Conservation (phyloP, 1,140 invertebrate species). For the Conus betulinus region DNA sequence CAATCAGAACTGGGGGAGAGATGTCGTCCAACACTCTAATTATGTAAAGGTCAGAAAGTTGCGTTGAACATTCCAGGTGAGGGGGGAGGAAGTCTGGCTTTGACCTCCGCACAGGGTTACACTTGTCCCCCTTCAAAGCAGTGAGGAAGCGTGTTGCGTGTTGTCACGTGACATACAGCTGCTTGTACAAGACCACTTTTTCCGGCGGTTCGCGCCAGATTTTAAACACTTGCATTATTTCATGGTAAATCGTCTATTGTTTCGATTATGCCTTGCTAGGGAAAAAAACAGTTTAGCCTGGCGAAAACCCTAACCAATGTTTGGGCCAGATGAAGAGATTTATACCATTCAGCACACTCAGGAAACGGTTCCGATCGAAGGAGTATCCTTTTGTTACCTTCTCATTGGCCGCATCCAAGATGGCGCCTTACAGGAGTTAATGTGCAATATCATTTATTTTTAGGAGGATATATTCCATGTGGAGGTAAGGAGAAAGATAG, state of each 20-base stretch:
- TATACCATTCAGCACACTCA: conserved; percentile 71
- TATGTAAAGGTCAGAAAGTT: too few species aligned
- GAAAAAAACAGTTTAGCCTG: conserved; percentile 63
- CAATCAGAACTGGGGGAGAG: too few species aligned
- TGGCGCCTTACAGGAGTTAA: conserved; percentile 65
- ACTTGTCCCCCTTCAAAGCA: neutral
- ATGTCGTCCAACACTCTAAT: too few species aligned
- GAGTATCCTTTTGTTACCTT: conserved; percentile 71
- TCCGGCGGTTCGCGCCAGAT: conserved; percentile 69
- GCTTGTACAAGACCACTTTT: conserved; percentile 41
- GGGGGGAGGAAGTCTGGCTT: too few species aligned
- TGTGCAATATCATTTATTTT: conserved; percentile 29
- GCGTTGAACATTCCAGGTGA: too few species aligned
- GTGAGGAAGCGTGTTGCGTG: neutral
- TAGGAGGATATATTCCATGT: neutral
- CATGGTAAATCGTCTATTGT: conserved; percentile 50
- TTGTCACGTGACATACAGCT: conserved; percentile 49
- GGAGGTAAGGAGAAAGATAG: conserved; percentile 2
- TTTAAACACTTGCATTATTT: conserved; percentile 63
- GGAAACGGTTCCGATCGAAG: conserved; percentile 73
- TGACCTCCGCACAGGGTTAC: too few species aligned
- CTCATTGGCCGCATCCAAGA: conserved; percentile 64
- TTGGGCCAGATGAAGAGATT: conserved; percentile 61
- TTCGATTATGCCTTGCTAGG: conserved; percentile 70
- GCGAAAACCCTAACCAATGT: conserved; percentile 60